A percentile compares a stretch with the other conserved stretches of the same genome.
Conservation (phyloP, 2,797 vertebrate species). For the Enteromius afrohamiltoni region DNA sequence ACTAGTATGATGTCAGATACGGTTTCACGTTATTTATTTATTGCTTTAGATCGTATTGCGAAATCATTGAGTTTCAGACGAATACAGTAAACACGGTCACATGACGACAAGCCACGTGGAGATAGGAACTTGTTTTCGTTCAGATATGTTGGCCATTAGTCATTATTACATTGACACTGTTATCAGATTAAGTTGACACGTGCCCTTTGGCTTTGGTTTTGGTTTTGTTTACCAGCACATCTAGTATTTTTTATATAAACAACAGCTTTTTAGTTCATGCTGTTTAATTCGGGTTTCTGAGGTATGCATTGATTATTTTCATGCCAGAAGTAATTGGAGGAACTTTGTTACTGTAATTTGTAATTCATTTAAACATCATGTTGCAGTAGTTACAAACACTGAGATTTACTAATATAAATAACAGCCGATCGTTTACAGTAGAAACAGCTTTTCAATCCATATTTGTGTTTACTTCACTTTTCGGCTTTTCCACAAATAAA, state of each 20-base stretch:
- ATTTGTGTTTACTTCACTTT: neutral
- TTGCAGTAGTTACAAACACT: neutral
- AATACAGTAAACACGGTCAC: conserved; percentile 74
- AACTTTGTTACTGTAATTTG: neutral
- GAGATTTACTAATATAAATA: too few relatives aligned
- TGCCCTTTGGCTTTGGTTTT: neutral
- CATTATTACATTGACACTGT: neutral
- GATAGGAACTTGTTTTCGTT: neutral
- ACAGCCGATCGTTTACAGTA: neutral
- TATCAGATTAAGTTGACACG: conserved; percentile 20
- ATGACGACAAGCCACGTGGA: conserved; percentile 73
- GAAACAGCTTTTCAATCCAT: neutral
- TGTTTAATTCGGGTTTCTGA: neutral
- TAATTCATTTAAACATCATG: neutral
- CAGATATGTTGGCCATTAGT: neutral
- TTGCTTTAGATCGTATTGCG: conserved; percentile 55
- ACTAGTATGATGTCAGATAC: neutral
- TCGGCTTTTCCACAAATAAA: neutral
- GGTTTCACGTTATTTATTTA: conserved; percentile 4
- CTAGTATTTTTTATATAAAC: neutral
- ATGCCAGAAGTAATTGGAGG: neutral
- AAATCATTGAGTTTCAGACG: conserved; percentile 49
- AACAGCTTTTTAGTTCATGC: neutral
- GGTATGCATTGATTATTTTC: neutral
- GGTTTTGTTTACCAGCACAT: neutral